Conservation (phyloP, 2,113 vertebrate genomes). For the Vanacampus margaritifer region DNA sequence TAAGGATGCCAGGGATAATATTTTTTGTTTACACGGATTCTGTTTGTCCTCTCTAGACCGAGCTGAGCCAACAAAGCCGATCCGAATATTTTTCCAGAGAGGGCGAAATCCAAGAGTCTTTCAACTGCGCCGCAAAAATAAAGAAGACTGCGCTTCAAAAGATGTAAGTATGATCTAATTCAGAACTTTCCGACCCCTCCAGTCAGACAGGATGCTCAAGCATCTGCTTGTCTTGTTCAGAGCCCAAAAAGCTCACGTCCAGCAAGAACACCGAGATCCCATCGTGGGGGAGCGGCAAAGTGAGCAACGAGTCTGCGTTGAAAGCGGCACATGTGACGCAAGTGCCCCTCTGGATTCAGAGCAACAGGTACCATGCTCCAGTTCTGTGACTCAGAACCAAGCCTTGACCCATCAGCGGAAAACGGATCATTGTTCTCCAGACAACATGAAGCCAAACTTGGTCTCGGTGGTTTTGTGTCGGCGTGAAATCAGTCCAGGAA, state of each 20-base stretch:
- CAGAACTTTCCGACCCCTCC: conserved; percentile 47
- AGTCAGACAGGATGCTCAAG: conserved; percentile 44
- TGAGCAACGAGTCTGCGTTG: conserved; percentile 29
- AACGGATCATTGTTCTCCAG: conserved; percentile 16
- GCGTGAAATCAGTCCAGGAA: conserved; percentile 60
- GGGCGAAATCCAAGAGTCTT: conserved; percentile 73
- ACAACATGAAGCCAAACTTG: conserved; percentile 56
- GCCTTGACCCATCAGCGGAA: conserved; percentile 19
- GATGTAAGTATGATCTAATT: conserved; percentile 62
- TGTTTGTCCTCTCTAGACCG: conserved; percentile 66
- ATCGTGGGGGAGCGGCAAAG: conserved; percentile 19
- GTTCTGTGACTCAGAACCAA: conserved; percentile 8
- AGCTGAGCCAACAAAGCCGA: conserved; percentile 56
- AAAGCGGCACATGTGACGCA: conserved; percentile 40
- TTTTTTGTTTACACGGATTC: conserved; percentile 58
- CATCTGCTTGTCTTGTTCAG: conserved; percentile 65
- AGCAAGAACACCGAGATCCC: conserved; percentile 28
- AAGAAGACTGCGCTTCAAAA: conserved; percentile 67
- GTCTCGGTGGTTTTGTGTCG: conserved; percentile 58
- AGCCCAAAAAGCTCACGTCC: conserved; percentile 72
- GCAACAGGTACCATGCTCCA: conserved; percentile 9
- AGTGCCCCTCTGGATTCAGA: conserved; percentile 30
- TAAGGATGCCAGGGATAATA: conserved; percentile 50
- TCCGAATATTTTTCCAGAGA: conserved; percentile 83
- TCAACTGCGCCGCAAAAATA: conserved; percentile 64